Evolutionary conservation across 2,113 vertebrate genomes (phyloP).

Genomic region (Mesembrinibis cayennensis): DNA sequence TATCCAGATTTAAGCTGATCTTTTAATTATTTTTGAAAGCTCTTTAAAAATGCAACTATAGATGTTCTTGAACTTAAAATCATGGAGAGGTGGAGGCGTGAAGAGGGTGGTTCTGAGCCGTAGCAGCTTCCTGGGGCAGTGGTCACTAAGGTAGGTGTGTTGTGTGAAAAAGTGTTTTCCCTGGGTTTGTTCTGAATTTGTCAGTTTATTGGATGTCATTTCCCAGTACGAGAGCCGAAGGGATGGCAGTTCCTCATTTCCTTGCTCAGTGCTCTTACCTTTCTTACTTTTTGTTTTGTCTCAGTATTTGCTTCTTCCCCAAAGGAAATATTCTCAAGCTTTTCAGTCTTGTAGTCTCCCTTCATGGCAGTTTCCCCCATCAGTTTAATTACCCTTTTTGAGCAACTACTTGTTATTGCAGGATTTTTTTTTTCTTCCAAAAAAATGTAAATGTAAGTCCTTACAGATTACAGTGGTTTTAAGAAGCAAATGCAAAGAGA

Average conservation of each 20-base stretch:
- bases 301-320: neutral
- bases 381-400: neutral
- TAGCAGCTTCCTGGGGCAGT: neutral
- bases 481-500: neutral
- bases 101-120: neutral
- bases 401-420: neutral
- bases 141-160: neutral
- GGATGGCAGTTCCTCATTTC: neutral
- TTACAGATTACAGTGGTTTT: neutral
- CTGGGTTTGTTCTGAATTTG: neutral
- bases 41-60: neutral
- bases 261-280: neutral
- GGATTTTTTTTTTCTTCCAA: neutral
- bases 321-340: neutral
- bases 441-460: neutral
- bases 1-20: neutral
- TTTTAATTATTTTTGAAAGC: neutral
- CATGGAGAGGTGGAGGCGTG: neutral
- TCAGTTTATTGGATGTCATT: accelerated
- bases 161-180: neutral
- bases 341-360: neutral
- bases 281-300: neutral
- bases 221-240: neutral
- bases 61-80: neutral
- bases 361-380: neutral